Percentiles rank a stretch among this genome's conserved stretches.
Conservation (phyloP, 2,113 vertebrate genomes). For the Micromys minutus region DNA sequence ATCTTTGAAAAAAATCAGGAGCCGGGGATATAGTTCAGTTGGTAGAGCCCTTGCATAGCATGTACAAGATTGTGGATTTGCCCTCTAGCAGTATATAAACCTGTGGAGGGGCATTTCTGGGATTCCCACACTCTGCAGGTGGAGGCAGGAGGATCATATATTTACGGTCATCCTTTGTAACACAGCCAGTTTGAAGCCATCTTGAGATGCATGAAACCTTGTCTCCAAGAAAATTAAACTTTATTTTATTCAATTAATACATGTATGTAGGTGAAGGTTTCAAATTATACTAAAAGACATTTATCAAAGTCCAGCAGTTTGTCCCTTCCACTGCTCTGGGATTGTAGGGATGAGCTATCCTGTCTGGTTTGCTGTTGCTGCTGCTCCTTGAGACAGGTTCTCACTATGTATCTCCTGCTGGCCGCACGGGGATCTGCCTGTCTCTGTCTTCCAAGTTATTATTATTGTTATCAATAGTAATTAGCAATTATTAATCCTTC, state of each 20-base stretch:
- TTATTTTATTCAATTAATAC: constrained; percentile 18
- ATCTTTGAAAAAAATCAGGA: background rate
- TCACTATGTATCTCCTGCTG: background rate
- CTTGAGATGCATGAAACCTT: background rate
- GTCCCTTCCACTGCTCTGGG: background rate
- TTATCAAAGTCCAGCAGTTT: background rate
- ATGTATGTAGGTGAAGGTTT: background rate
- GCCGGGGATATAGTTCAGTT: background rate
- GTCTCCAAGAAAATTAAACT: background rate
- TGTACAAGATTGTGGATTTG: too few relatives aligned
- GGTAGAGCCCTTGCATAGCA: too few relatives aligned
- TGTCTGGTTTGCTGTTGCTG: background rate
- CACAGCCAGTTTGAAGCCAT: background rate
- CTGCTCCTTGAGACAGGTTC: background rate
- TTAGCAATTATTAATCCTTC: background rate
- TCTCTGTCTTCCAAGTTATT: background rate
- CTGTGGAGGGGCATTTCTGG: background rate
- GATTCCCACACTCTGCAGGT: background rate
- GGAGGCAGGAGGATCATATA: background rate
- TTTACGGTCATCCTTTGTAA: background rate
- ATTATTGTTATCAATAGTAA: too few relatives aligned
- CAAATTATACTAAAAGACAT: background rate
- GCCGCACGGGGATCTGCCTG: background rate
- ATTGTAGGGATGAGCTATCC: background rate
- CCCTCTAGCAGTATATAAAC: too few relatives aligned